Base-by-base conservation (phyloP, 2,113 vertebrate species). In the Xyrauchen texanus region DNA sequence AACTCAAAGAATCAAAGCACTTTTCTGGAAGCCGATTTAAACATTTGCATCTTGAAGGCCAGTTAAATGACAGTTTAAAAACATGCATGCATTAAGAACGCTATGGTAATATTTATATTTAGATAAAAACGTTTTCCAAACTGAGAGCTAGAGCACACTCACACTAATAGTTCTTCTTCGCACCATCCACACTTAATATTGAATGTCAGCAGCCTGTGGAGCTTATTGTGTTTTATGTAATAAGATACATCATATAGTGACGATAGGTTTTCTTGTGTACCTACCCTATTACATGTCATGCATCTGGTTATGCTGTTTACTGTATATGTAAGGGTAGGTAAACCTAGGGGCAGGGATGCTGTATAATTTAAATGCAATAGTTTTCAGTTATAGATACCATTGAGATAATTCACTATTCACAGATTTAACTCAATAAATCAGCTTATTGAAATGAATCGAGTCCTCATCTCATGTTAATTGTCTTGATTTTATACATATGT, bases 31-130 rank as follows among this genome's bases (percentile, higher is more conserved):
- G 16, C 4, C 2, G 13, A 51, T 42, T 55, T 44, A 21, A 53
- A 76, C 55, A 53, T 52, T 55, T 49, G 42, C 73, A 76, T 45
- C 47, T 34, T 65, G 47, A 62, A 76, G 73, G 53, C 49, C 61
- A n/a, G n/a, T 65, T 3, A 10, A 16, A 62, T 42, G 46, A 65
- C 15, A 4, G 58, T 7, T 63, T 7, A 62, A 52, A 63, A 2
- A 16, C 49, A 44, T 49, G 10, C 45, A 34, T 49, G 61, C 60
- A n/a, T 34, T 34, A 34, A 34, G 21, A 34, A 53, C 47, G 4
- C 47, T 42, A 76, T 47, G 15, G 55, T 51, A 72, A 72, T 60
- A 47, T 34, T 3, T 34, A 34, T 57, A 70, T 60, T 5, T 13
- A 71, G 42, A 72, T 46, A 9, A 60, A 72, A n/a, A 16, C 60